Evolutionary conservation across 2,888 invertebrate genomes (phyloP).

Genomic region (Microchrysa polita): DNA sequence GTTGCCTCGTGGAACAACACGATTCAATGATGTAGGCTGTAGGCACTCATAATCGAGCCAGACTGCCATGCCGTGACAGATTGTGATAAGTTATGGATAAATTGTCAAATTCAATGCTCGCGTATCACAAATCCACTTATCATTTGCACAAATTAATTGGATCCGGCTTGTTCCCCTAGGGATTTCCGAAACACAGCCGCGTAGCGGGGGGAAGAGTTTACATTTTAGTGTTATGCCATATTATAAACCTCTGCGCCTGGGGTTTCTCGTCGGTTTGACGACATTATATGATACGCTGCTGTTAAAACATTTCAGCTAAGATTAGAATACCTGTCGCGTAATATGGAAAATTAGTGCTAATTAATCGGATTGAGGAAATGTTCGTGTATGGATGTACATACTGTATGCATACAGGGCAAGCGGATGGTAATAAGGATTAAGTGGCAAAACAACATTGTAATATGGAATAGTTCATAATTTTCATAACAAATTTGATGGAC

Average conservation of each 20-base stretch:
- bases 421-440: slow-evolving; percentile 10
- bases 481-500: too few relatives aligned
- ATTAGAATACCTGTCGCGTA: not conserved
- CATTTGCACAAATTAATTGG: not conserved
- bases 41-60: too few relatives aligned
- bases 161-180: not conserved
- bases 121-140: too few relatives aligned
- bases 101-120: too few relatives aligned
- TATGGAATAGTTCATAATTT: too few relatives aligned
- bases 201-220: too few relatives aligned
- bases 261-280: slow-evolving; percentile 16
- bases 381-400: not conserved
- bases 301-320: not conserved
- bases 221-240: not conserved
- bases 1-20: too few relatives aligned
- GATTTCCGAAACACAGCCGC: not conserved
- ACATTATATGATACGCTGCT: not conserved
- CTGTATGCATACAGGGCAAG: too few relatives aligned
- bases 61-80: too few relatives aligned
- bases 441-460: too few relatives aligned
- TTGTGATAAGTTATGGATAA: too few relatives aligned
- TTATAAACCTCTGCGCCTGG: not conserved
- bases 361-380: slow-evolving; percentile 20
- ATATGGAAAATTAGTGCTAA: slow-evolving; percentile 21
- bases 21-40: too few relatives aligned